Evolutionary conservation across 2,113 vertebrate species (phyloP).

Genomic region (Morone chrysops): DNA sequence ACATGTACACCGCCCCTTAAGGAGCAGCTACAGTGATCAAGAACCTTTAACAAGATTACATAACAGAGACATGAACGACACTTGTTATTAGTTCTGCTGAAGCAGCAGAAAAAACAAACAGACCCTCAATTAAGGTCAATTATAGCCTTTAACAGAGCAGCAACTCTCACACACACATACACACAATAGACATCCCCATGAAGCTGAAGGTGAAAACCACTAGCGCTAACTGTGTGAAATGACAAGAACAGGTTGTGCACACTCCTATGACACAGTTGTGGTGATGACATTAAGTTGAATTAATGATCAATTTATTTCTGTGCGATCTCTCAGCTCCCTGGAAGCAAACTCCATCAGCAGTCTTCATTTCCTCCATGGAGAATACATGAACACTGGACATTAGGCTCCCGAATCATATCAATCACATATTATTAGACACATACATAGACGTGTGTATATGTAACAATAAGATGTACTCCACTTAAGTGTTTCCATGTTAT

Average conservation of each 20-base stretch:
- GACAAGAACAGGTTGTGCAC: conserved; percentile 6
- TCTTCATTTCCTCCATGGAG: not conserved
- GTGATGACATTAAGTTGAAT: conserved; percentile 22
- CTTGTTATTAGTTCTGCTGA: conserved; percentile 54
- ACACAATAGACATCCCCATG: not conserved
- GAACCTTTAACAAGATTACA: conserved; percentile 47
- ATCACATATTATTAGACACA: not conserved
- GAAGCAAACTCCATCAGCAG: conserved; percentile 9
- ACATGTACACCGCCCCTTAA: conserved; percentile 1
- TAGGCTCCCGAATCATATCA: not conserved
- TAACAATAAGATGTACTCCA: not conserved
- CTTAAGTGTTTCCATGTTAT: too few species aligned
- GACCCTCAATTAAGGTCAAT: conserved; percentile 62
- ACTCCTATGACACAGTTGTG: conserved; percentile 29
- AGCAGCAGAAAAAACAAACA: conserved; percentile 56
- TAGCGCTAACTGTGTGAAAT: not conserved
- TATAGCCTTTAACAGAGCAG: conserved; percentile 42
- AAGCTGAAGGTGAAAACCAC: conserved; percentile 26
- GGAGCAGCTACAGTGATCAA: conserved; percentile 22
- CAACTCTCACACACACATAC: conserved; percentile 18
- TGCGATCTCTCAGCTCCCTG: conserved; percentile 1
- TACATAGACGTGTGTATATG: too few species aligned
- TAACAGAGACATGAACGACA: conserved; percentile 32
- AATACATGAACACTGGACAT: not conserved
- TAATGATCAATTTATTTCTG: conserved; percentile 37